Percentiles rank a stretch among this genome's conserved stretches.
Conservation (phyloP, 30 jellyfish, hydroid and myxozoan genomes). For the Catostylus mosaicus region DNA sequence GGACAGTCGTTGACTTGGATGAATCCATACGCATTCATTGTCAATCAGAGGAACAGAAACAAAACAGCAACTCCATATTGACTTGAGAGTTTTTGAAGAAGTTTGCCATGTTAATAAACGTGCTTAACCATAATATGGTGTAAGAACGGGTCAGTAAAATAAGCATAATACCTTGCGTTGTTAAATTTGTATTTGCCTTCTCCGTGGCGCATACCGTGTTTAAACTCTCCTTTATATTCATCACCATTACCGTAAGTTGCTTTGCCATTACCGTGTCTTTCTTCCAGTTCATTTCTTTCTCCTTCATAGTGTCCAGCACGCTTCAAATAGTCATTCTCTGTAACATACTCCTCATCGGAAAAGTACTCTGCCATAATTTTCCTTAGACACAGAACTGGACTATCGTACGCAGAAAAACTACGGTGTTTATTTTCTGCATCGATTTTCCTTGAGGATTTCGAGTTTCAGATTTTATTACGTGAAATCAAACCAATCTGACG, state of each 20-base stretch:
- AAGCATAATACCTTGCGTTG: constrained; percentile 51
- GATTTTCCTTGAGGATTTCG: no score
- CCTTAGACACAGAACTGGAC: neutral
- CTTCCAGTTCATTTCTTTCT: constrained; percentile 49
- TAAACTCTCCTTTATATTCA: constrained; percentile 57
- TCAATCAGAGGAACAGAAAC: no score
- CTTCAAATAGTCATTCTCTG: constrained; percentile 10
- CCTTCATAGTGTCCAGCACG: constrained; percentile 66
- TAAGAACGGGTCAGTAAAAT: neutral
- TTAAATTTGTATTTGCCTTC: constrained; percentile 57
- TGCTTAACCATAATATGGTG: no score
- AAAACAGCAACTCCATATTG: no score
- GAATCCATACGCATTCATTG: no score
- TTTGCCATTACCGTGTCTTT: constrained; percentile 74
- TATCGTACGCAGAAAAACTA: no score
- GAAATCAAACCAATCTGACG: no score
- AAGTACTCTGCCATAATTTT: constrained; percentile 35
- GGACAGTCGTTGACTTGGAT: no score
- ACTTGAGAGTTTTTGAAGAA: no score
- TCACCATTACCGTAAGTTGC: constrained; percentile 63
- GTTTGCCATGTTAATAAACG: no score
- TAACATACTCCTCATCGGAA: constrained; percentile 65
- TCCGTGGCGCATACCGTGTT: constrained; percentile 65
- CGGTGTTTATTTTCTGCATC: no score
- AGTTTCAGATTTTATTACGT: no score